phyloP scores from a whole-genome alignment of 2,888 invertebrate genomes.

The Onchidella celtica region DNA sequence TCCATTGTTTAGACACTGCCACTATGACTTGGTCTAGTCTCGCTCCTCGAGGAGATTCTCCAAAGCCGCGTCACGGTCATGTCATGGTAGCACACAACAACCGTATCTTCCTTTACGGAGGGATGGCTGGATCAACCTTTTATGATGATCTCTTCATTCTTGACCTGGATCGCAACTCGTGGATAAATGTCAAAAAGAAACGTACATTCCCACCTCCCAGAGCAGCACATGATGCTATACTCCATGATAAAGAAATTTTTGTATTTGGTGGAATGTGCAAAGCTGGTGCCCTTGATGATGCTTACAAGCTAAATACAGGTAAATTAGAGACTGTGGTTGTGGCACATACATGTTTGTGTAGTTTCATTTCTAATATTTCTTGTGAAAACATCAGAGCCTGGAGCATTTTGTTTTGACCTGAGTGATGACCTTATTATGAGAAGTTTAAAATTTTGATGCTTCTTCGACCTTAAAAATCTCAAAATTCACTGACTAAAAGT shows the following conservation, averaged over 20 bases:
- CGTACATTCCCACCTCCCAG: conserved; percentile 72
- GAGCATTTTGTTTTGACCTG: no score
- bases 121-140: conserved; percentile 77
- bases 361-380: no score
- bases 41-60: conserved; percentile 71
- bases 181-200: conserved; percentile 73
- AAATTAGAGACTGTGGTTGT: no score
- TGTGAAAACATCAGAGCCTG: no score
- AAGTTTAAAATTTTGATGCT: no score
- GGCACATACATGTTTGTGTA: no score
- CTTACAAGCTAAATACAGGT: conserved; percentile 76
- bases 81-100: conserved; percentile 72
- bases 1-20: conserved; percentile 72
- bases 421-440: no score
- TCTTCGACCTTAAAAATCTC: no score
- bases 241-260: conserved; percentile 67
- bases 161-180: conserved; percentile 72
- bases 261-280: conserved; percentile 79
- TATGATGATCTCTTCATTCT: conserved; percentile 78
- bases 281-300: conserved; percentile 78
- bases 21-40: conserved; percentile 73
- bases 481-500: no score
- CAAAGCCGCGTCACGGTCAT: conserved; percentile 79
- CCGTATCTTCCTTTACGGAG: conserved; percentile 77
- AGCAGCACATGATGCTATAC: conserved; percentile 77